Evolutionary conservation across 2,113 vertebrate genomes (phyloP).

Genomic region (Cisticola juncidis): DNA sequence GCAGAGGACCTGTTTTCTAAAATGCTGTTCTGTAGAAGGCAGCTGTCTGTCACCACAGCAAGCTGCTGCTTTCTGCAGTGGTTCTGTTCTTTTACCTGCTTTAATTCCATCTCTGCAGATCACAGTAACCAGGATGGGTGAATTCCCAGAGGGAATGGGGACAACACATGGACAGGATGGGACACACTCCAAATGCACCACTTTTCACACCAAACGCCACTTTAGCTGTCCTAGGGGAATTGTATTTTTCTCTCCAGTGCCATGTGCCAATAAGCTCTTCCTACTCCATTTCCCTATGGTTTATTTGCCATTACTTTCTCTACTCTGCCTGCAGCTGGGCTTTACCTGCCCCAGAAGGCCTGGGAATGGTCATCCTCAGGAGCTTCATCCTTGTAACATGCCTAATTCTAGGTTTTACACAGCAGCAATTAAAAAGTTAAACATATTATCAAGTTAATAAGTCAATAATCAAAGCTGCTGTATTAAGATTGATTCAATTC

Average conservation of each 20-base stretch:
- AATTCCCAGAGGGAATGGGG: not conserved
- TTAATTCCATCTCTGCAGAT: not conserved
- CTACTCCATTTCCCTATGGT: not conserved
- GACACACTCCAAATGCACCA: not conserved
- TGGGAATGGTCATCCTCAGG: not conserved
- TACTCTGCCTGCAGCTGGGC: not conserved
- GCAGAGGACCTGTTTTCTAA: not conserved
- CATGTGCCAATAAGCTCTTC: not conserved
- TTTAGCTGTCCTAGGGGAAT: not conserved
- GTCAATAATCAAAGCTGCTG: not conserved
- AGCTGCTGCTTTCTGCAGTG: not conserved
- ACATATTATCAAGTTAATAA: not conserved
- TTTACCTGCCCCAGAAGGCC: not conserved
- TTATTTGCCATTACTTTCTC: not conserved
- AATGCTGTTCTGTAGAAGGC: not conserved
- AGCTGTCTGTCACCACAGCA: not conserved
- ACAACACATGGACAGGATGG: fast-evolving
- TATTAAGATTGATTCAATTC: not conserved
- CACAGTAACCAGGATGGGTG: not conserved
- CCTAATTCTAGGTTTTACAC: not conserved
- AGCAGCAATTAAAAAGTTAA: not conserved
- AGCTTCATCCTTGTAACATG: not conserved
- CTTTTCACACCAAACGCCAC: not conserved
- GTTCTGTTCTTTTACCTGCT: not conserved
- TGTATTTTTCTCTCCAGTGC: not conserved